Base-by-base conservation (phyloP, 2,888 invertebrate species). In the Agrochola macilenta region DNA sequence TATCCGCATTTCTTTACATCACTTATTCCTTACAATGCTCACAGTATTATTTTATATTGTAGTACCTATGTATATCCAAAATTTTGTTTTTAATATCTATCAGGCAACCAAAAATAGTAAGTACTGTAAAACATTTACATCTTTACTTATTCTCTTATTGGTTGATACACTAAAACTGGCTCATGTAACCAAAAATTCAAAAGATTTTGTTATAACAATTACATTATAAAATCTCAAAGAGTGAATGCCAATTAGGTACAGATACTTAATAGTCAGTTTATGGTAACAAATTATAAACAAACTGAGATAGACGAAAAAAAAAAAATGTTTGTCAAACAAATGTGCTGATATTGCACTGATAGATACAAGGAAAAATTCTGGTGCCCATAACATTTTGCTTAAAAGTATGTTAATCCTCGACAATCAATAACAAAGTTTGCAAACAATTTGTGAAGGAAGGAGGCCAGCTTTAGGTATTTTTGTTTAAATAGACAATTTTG, bases 401-500 rank as follows among this genome's bases (percentile, higher is more conserved):
- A 77, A 82, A 79, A 80, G 66, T 84, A 82, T 84, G 82, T 82
- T 84, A 80, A 84, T 89, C 81, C 79, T 82, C 79, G 83, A 83
- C 78, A 87, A 81, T 85, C 63, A 92, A 91, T 91, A 92, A 93
- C 90, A 93, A 87, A 91, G 97, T 98, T 98, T 98, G 98, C 98
- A 98, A 98, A 98, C 98, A 98, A 98, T 98, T 98, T 98, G 98
- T 97, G 98, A 97, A 98, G 97, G 97, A 97, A 95, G 98, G 98
- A 98, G 98, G 98, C 98, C 98, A 98, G 97, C 97, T 95, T 96
- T 93, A 91, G 93, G 93, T 94, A 92, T 86, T 88, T 76, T 92
- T 90, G 87, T 90, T 89, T 84, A 87, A 85, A 89, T 90, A 91
- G 88, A 91, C 78, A 91, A 90, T 91, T 93, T 93, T 92, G 91